Percentiles rank a stretch among this genome's conserved stretches.
Evolutionary conservation across 2,113 vertebrate genomes (phyloP).

Genomic region (Tympanuchus pallidicinctus): DNA sequence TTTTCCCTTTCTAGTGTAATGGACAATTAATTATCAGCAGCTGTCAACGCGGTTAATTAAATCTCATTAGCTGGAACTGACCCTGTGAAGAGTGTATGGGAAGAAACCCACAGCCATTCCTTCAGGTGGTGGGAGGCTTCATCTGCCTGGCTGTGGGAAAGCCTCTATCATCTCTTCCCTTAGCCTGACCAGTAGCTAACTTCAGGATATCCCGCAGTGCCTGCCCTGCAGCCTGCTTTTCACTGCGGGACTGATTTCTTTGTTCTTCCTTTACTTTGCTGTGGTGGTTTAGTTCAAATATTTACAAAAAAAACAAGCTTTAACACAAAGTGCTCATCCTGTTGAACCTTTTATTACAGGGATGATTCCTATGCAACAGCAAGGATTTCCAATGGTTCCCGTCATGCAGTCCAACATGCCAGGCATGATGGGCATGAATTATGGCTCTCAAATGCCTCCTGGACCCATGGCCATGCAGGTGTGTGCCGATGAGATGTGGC

Average conservation of each 20-base stretch:
- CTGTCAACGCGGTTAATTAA: background rate
- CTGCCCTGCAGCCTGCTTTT: background rate
- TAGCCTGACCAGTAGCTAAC: background rate
- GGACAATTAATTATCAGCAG: background rate
- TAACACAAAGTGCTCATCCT: background rate
- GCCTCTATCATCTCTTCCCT: background rate
- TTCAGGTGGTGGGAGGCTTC: background rate
- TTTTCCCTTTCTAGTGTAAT: background rate
- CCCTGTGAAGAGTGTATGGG: background rate
- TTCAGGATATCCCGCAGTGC: background rate
- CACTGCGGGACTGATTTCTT: background rate
- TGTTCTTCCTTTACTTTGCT: background rate
- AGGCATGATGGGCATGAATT: constrained; percentile 96
- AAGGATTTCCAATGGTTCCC: constrained; percentile 92
- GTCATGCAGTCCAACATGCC: constrained; percentile 97
- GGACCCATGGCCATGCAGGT: constrained; percentile 94
- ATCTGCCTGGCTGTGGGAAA: background rate
- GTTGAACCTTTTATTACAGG: constrained; percentile 75
- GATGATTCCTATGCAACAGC: constrained; percentile 90
- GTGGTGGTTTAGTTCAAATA: background rate
- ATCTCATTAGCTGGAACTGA: constrained; percentile 31
- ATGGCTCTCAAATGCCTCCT: constrained; percentile 90
- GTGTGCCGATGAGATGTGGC: background rate
- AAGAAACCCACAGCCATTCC: background rate
- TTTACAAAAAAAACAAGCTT: background rate